phyloP scores from a whole-genome alignment of 2,113 vertebrate species.

The Pluvialis apricaria region DNA sequence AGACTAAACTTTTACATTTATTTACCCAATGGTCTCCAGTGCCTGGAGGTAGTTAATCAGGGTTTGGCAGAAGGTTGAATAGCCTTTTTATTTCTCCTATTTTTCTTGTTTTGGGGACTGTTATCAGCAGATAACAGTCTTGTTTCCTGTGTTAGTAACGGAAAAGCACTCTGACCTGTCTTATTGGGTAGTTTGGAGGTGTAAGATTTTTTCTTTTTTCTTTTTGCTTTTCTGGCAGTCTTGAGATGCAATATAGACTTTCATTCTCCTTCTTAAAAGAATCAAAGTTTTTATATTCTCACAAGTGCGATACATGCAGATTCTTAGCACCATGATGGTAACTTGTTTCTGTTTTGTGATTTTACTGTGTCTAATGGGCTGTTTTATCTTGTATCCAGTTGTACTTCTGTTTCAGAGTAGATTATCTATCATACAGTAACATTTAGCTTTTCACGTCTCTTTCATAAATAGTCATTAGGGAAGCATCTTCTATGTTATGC shows the following conservation, averaged over 20 bases:
- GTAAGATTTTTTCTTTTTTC: neutral
- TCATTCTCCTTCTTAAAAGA: neutral
- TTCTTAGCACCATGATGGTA: neutral
- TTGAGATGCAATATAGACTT: neutral
- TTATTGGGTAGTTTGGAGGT: neutral
- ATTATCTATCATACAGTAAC: neutral
- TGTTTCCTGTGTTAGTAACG: neutral
- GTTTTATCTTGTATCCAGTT: neutral
- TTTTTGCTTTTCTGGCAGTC: neutral
- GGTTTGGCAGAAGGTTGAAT: neutral
- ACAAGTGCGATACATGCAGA: neutral
- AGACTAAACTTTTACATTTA: neutral
- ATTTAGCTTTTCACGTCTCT: neutral
- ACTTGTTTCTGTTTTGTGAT: neutral
- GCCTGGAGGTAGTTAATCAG: neutral
- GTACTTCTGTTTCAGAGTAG: neutral
- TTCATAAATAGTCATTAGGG: neutral
- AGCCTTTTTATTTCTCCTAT: neutral
- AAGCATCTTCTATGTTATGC: neutral
- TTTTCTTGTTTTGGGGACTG: neutral
- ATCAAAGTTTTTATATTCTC: neutral
- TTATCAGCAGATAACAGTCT: neutral
- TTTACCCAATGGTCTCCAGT: neutral
- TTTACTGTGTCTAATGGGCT: neutral
- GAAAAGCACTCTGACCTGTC: neutral